Evolutionary conservation across 1,140 invertebrate genomes (phyloP), one percentile per base, ranked within the genome.

Genomic region (Megathymus violae): DNA sequence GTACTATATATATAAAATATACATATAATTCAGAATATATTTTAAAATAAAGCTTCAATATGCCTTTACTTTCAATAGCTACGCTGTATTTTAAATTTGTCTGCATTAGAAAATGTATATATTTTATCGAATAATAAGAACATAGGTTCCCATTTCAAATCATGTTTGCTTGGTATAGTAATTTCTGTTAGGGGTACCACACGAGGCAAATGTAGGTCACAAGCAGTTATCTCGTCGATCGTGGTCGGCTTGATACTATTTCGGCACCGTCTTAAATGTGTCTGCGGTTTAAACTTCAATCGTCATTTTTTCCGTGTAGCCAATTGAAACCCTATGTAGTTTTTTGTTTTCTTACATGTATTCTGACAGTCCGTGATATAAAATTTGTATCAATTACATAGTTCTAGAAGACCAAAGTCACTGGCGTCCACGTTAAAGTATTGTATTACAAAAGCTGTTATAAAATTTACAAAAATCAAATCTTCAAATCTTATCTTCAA

Each of bases 231-330:
- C 71, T 70, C 69, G 64, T 48, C 61, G 50, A 58, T 51, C 66
- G 67, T 58, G 69, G 67, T 67, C 69, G 67, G 68, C 68, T 82
- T 81, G 79, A 84, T 84, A 81, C 83, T 88, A 89, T 88, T 88
- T 88, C 83, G 74, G 78, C 78, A 77, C 79, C 72, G 70, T 64
- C 75, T 80, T 81, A 73, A 77, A 78, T 76, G 74, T 78, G 82
- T 80, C 72, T 86, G 82, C 78, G 85, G 83, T 85, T 62, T 64
- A 64, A 43, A 71, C 61, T 74, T 83, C 83, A 76, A 80, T 78
- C 67, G 65, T 61, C 62, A 61, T 51, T 51, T 62, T 73, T 65
- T 76, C 64, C n/a, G n/a, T n/a, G 70, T 61, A 69, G 75, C 68
- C 46, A 61, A 72, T 75, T 73, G 48, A 67, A 66, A 52, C 27